Conservation (phyloP, 2,888 invertebrate species). For the Lottia scabra region DNA sequence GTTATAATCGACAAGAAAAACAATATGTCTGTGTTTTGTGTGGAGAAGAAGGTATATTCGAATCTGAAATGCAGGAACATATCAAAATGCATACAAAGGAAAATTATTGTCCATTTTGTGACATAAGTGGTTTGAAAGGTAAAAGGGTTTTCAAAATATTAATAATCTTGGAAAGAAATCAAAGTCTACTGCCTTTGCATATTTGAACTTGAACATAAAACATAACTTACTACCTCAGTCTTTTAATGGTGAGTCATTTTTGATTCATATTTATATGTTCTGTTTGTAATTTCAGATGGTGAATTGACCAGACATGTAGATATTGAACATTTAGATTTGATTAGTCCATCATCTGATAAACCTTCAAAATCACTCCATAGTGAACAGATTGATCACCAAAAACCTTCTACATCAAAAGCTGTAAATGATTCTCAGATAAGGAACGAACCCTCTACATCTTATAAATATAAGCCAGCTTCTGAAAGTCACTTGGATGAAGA, state of each 20-base stretch:
- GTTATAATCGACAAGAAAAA: background rate
- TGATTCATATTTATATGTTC: too few relatives aligned
- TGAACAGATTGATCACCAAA: background rate
- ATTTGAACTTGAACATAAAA: too few relatives aligned
- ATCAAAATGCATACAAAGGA: slow-evolving; percentile 84
- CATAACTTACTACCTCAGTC: too few relatives aligned
- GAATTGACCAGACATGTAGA: slow-evolving; percentile 9
- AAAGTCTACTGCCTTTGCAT: background rate
- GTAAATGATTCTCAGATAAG: background rate
- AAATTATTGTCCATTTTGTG: slow-evolving; percentile 85
- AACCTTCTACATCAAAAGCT: background rate
- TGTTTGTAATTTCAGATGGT: background rate
- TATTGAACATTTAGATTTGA: slow-evolving; percentile 14
- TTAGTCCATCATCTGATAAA: background rate
- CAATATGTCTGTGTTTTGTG: slow-evolving; percentile 80
- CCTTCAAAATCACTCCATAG: background rate
- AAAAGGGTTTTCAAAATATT: background rate
- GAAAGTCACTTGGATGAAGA: background rate
- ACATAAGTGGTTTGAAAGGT: slow-evolving; percentile 79
- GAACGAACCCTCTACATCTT: background rate
- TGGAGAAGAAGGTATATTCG: slow-evolving; percentile 80
- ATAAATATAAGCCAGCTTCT: background rate
- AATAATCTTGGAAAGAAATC: background rate
- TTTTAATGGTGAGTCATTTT: too few relatives aligned
- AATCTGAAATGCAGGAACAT: slow-evolving; percentile 79